Conservation (phyloP, 2,113 vertebrate species). For the Aramus guarauna region DNA sequence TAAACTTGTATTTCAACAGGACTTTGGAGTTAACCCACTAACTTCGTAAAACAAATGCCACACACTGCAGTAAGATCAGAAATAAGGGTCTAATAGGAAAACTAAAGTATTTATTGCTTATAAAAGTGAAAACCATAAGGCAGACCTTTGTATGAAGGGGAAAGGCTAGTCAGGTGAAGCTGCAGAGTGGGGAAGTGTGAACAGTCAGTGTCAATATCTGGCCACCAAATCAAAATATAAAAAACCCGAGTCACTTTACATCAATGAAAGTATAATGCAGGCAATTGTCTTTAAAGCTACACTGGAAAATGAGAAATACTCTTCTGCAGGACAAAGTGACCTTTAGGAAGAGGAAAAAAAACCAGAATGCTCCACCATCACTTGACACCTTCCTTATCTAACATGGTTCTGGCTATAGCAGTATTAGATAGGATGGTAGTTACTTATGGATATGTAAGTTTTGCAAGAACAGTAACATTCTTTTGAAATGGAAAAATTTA, state of each 20-base stretch:
- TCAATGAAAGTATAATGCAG: neutral
- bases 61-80: neutral
- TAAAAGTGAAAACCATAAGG: neutral
- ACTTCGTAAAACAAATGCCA: neutral
- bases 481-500: neutral
- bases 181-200: neutral
- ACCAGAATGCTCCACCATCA: neutral
- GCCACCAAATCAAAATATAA: neutral
- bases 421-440: neutral
- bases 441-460: neutral
- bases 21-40: neutral
- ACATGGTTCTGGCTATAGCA: neutral
- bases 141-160: neutral
- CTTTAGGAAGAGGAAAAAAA: neutral
- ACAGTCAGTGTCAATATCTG: neutral
- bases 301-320: neutral
- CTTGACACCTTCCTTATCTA: neutral
- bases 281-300: neutral
- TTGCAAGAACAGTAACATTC: neutral
- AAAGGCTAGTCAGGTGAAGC: neutral
- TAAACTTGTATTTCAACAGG: constrained; percentile 21
- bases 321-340: neutral
- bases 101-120: constrained; percentile 22
- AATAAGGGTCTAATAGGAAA: constrained; percentile 31
- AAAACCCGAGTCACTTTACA: neutral